Evolutionary conservation across 1,140 invertebrate species (phyloP), one percentile per base, ranked within the genome.

Genomic region (Plutomurus gul): DNA sequence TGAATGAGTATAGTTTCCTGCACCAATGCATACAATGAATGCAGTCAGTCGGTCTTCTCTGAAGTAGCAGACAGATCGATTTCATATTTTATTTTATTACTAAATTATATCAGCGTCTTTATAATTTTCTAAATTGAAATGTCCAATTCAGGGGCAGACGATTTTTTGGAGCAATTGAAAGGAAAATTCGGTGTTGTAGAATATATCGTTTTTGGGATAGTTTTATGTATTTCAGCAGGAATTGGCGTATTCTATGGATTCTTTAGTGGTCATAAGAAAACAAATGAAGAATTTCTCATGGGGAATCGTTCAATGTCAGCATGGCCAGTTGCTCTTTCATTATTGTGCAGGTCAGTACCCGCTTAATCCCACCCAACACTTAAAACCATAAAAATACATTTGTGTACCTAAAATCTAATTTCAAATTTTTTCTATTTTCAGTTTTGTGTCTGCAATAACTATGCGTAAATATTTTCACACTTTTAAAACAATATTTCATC

Each of bases 361-460:
- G n/a, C 7, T 72, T 16, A 7, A 72, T 25, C 3, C 4, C 13
- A 3, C 16, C 25, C 20, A 56, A 56, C 11, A 27, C n/a, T 7
- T 43, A 8, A 60, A 27, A 13, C 25, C 22, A 6, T 27, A 22
- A 20, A 60, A 30, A 22, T 76, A 33, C 22, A 18, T 16, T 13
- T 46, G 27, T 39, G n/a, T 8, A 22, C 11, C 22, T 18, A 22
- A 56, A n/a, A 1, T 43, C 49, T 20, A 20, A 6, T 71, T 71
- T 37, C 10, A 7, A 33, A 43, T 39, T 10, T 18, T 43, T 74
- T 39, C 18, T 43, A 20, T 20, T 30, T 70, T 16, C 30, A 47
- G 47, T 74, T 95, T 96, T 85, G 92, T 96, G 85, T 96, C 94
- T 0, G 94, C 94, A 65, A 93, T 96, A 37, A 95, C 95, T 8